phyloP scores from a whole-genome alignment of 2,797 vertebrate genomes.

The Tarsius wallacei region DNA sequence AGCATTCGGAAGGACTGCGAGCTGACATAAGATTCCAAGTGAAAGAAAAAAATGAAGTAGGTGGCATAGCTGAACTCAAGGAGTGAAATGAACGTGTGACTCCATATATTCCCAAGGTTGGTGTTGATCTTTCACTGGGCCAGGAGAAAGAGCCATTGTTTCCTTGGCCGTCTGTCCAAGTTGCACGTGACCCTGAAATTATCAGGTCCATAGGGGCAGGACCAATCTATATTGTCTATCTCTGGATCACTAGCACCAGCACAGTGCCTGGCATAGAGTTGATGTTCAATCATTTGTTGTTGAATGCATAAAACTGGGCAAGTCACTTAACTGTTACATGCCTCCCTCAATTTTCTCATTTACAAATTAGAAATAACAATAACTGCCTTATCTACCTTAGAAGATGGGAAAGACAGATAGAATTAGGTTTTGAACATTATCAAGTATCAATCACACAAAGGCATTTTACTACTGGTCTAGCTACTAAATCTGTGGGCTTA shows the following conservation, averaged over 20 bases:
- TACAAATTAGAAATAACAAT: background rate
- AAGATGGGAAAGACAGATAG: background rate
- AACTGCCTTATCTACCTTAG: background rate
- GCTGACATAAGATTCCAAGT: background rate
- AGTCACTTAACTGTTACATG: background rate
- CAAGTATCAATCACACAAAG: background rate
- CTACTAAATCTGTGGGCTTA: background rate
- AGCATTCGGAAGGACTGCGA: constrained; percentile 1
- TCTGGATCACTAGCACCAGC: background rate
- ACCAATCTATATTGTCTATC: background rate
- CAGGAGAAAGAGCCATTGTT: background rate
- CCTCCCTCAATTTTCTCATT: background rate
- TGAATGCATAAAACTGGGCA: background rate
- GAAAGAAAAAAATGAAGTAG: background rate
- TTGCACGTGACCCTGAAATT: background rate
- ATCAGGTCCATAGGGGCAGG: background rate
- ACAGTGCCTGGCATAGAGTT: background rate
- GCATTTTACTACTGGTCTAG: background rate
- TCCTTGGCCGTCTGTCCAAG: background rate
- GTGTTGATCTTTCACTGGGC: background rate
- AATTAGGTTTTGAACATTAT: background rate
- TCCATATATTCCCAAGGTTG: background rate
- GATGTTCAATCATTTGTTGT: background rate
- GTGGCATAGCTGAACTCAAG: background rate
- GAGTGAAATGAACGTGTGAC: background rate